Conservation (phyloP, 1,140 invertebrate genomes). For the Brachionus rotundiformis region DNA sequence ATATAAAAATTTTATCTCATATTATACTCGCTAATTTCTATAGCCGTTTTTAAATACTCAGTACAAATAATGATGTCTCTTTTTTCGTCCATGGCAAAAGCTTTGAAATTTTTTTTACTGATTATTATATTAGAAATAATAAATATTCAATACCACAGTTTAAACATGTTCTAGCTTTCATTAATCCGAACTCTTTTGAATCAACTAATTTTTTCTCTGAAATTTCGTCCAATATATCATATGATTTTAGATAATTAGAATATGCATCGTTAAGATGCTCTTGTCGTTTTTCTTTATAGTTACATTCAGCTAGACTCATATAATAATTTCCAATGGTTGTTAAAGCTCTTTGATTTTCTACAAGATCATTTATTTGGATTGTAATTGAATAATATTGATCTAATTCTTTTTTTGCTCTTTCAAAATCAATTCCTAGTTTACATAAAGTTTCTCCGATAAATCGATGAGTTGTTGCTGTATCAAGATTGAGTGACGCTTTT, state of each 20-base stretch:
- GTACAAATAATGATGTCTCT: conserved; percentile 42
- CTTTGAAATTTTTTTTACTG: background rate
- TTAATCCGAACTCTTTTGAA: conserved; percentile 46
- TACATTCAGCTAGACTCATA: conserved; percentile 46
- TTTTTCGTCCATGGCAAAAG: conserved; percentile 52
- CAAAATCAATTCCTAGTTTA: conserved; percentile 28
- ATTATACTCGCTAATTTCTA: conserved; percentile 44
- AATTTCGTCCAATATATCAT: conserved; percentile 33
- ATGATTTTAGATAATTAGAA: conserved; percentile 43
- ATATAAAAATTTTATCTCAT: background rate
- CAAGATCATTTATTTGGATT: conserved; percentile 24
- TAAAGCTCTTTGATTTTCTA: conserved; percentile 42
- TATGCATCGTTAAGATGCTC: conserved; percentile 50
- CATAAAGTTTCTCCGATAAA: conserved; percentile 48
- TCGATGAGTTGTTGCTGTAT: conserved; percentile 32
- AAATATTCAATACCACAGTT: conserved; percentile 26
- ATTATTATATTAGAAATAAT: background rate
- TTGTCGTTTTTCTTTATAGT: conserved; percentile 28
- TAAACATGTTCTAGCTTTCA: conserved; percentile 43
- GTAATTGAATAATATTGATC: conserved; percentile 46
- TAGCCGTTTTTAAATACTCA: conserved; percentile 41
- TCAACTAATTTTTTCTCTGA: conserved; percentile 41
- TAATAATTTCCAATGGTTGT: conserved; percentile 44
- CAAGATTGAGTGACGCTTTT: background rate
- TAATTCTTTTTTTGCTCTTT: conserved; percentile 34